These are phyloP conservation scores for Drosophila simulans DNA, from an alignment of 1,140 invertebrate species.

Conservation along the genomic window DNA sequence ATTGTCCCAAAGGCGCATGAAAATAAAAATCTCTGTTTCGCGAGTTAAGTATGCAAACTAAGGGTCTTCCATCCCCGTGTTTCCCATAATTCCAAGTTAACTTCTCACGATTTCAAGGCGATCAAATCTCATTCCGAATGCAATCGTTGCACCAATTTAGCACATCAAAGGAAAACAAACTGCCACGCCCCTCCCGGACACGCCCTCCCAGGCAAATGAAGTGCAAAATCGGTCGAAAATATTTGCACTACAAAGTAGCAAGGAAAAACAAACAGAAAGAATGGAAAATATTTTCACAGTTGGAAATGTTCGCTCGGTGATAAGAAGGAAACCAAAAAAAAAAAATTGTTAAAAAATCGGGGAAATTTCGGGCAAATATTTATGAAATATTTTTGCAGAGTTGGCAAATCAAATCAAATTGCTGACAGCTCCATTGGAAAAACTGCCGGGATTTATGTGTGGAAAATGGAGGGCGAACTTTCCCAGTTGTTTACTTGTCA, in stretches of 20 bases:
- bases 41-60: conserved; percentile 6
- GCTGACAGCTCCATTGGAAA: conserved; percentile 25
- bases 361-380: conserved; percentile 42
- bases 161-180: conserved; percentile 37
- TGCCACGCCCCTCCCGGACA: conserved; percentile 1
- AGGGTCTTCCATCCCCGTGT: neutral
- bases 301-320: conserved; percentile 17
- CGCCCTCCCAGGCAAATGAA: conserved; percentile 35
- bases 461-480: conserved; percentile 1
- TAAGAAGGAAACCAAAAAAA: neutral
- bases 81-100: neutral
- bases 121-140: conserved; percentile 36
- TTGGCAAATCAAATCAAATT: conserved; percentile 58
- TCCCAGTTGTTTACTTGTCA: conserved; percentile 22
- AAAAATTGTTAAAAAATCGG: conserved; percentile 17
- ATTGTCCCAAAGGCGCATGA: conserved; percentile 4
- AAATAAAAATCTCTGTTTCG: neutral
- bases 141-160: conserved; percentile 50
- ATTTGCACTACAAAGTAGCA: conserved; percentile 57
- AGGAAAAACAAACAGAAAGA: conserved; percentile 26
- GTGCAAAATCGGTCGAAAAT: conserved; percentile 41
- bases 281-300: conserved; percentile 44
- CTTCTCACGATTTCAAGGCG: conserved; percentile 29
- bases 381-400: conserved; percentile 48
- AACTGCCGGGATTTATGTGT: conserved; percentile 31